Conservation (phyloP, 2,888 invertebrate species). For the Penaeus monodon region DNA sequence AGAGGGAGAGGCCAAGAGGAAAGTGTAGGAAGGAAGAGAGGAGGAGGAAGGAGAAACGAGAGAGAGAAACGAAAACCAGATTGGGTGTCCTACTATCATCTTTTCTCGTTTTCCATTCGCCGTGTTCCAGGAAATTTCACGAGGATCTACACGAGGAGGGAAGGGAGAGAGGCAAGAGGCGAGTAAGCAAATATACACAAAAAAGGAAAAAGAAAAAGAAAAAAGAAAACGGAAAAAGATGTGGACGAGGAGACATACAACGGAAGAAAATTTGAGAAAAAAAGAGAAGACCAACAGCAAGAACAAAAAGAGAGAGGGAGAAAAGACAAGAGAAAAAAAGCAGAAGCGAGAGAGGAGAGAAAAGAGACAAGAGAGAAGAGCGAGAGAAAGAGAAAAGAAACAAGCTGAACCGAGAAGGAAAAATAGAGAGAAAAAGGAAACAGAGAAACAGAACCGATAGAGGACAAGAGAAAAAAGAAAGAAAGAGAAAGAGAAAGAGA, state of each 20-base stretch:
- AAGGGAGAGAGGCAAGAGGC: too few species aligned
- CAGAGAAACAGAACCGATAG: not conserved
- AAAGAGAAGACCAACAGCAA: too few species aligned
- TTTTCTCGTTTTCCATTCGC: not conserved
- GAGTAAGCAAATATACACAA: too few species aligned
- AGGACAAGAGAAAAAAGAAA: not conserved
- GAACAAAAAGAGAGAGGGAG: not conserved
- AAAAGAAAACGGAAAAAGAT: too few species aligned
- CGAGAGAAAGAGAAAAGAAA: not conserved
- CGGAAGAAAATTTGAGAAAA: too few species aligned
- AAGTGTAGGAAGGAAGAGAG: too few species aligned
- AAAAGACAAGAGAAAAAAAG: not conserved
- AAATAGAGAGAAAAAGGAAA: not conserved
- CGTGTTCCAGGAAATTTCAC: not conserved
- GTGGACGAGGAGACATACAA: too few species aligned
- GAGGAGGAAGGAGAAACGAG: not conserved
- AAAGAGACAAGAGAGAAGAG: not conserved
- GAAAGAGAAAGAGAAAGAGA: too few species aligned
- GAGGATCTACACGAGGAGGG: not conserved
- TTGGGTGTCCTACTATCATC: not conserved
- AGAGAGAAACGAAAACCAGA: not conserved
- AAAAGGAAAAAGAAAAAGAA: too few species aligned
- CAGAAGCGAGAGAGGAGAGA: not conserved
- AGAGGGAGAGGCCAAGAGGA: too few species aligned
- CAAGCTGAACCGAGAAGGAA: not conserved